These are phyloP conservation scores for Climacteris rufus DNA, from an alignment of 2,113 vertebrate genomes.

Conservation along the genomic window DNA sequence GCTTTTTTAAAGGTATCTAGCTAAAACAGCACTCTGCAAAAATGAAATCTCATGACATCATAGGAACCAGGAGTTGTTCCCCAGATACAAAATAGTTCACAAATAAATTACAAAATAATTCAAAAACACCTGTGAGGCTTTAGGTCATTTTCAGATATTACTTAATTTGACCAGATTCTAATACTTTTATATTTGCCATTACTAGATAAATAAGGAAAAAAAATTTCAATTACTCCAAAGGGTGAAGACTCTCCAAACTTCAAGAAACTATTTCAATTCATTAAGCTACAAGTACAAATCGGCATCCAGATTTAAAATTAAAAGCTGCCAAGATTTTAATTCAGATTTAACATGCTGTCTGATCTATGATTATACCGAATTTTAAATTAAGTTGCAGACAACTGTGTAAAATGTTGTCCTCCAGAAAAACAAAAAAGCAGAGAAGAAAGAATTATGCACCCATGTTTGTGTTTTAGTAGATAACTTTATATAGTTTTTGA, in stretches of 20 bases:
- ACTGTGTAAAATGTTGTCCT: not conserved
- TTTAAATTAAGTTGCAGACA: not conserved
- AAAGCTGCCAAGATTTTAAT: not conserved
- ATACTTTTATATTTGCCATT: not conserved
- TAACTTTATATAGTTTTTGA: not conserved
- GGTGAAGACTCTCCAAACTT: not conserved
- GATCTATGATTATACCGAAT: not conserved
- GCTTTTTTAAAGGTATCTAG: not conserved
- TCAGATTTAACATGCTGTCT: not conserved
- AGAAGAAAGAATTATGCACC: not conserved
- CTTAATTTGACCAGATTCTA: not conserved
- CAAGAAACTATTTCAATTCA: not conserved
- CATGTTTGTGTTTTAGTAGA: not conserved
- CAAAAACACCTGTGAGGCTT: not conserved
- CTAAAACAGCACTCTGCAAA: not conserved
- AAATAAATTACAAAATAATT: not conserved
- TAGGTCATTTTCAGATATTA: not conserved
- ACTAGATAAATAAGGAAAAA: not conserved
- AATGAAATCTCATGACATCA: not conserved
- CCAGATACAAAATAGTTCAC: not conserved
- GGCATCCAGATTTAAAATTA: constrained; percentile 7
- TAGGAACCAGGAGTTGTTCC: not conserved
- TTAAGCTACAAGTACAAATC: not conserved
- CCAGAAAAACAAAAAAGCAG: not conserved
- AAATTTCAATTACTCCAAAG: not conserved